Evolutionary conservation across 2,888 invertebrate species (phyloP).

Genomic region (Orchesella flavescens): DNA sequence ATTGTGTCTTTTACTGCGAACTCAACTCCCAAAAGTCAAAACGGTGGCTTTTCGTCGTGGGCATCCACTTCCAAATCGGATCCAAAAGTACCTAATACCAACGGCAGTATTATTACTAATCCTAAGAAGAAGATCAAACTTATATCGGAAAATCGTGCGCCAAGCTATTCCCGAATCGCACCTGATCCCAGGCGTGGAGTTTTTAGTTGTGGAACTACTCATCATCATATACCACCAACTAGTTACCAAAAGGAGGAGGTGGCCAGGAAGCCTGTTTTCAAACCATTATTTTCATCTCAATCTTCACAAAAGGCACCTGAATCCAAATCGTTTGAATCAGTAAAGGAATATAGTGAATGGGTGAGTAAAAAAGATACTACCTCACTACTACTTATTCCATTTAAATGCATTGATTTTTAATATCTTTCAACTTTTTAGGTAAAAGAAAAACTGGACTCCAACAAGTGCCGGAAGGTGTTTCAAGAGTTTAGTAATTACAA

Average conservation of each 20-base stretch:
- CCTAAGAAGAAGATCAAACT: slow-evolving; percentile 49
- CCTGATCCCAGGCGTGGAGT: not conserved
- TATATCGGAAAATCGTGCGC: slow-evolving; percentile 25
- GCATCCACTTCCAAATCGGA: too few species aligned
- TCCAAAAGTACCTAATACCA: not conserved
- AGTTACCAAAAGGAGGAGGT: not conserved
- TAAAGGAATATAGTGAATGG: slow-evolving; percentile 28
- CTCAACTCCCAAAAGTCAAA: not conserved
- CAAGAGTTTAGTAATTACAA: slow-evolving; percentile 15
- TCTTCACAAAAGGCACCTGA: not conserved
- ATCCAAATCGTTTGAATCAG: slow-evolving; percentile 11
- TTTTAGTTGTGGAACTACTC: slow-evolving; percentile 7
- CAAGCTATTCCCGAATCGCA: slow-evolving; percentile 14
- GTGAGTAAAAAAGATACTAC: not conserved
- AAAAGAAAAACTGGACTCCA: slow-evolving; percentile 11
- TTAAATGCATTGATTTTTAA: not conserved
- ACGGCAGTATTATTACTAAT: slow-evolving; percentile 4
- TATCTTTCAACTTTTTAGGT: slow-evolving; percentile 15
- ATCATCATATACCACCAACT: slow-evolving; percentile 13
- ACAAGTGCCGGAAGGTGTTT: not conserved
- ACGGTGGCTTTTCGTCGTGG: not conserved
- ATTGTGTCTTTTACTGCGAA: slow-evolving; percentile 22
- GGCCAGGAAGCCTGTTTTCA: slow-evolving; percentile 6
- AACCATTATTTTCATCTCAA: slow-evolving; percentile 39
- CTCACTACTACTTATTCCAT: not conserved